These are phyloP conservation scores for Turnix velox DNA, from an alignment of 2,113 vertebrate species.

Conservation along the genomic window DNA sequence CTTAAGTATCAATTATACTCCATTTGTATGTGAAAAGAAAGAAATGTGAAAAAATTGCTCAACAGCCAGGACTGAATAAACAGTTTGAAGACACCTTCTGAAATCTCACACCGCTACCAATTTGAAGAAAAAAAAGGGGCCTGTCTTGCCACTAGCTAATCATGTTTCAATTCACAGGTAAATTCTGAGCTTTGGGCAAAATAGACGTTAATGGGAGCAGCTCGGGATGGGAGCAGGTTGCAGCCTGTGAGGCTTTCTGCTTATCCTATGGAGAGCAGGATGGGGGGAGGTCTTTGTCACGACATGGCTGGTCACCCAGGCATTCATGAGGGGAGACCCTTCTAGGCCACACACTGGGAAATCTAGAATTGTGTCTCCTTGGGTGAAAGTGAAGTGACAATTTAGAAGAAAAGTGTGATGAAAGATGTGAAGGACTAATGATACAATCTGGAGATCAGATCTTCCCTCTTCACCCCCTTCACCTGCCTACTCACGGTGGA, in stretches of 20 bases:
- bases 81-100: background rate
- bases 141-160: background rate
- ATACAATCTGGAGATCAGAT: background rate
- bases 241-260: background rate
- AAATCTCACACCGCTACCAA: background rate
- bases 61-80: background rate
- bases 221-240: background rate
- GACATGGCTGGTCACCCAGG: background rate
- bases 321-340: background rate
- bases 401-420: background rate
- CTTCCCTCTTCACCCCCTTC: background rate
- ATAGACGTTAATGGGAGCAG: background rate
- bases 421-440: background rate
- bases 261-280: rapidly evolving
- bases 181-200: constrained; percentile 22
- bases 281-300: background rate
- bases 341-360: background rate
- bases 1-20: background rate
- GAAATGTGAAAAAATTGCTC: background rate
- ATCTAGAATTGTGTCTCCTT: background rate
- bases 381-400: background rate
- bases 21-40: background rate
- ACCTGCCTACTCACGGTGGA: background rate
- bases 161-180: background rate
- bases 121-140: background rate